Conservation (phyloP, 2,113 vertebrate species). For the Rhagologus leucostigma region DNA sequence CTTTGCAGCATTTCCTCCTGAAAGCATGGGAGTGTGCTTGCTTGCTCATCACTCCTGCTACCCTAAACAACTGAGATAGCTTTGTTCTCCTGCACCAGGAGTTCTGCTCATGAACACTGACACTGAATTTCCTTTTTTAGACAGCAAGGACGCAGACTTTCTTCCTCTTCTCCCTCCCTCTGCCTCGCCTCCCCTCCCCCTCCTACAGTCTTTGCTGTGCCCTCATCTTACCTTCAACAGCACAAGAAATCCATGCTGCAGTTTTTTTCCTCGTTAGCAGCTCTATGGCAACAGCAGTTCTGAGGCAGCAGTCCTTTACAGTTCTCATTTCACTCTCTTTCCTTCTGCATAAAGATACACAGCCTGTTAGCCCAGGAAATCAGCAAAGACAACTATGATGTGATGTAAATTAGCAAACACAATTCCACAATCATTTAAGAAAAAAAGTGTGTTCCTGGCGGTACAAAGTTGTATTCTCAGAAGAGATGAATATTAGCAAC, state of each 20-base stretch:
- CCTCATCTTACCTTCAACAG: slow-evolving; percentile 56
- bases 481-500: not conserved
- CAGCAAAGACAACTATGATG: not conserved
- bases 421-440: not conserved
- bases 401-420: not conserved
- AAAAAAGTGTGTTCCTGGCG: not conserved
- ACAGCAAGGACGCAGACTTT: slow-evolving; percentile 47
- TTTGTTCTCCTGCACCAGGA: slow-evolving; percentile 54
- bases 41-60: slow-evolving; percentile 44
- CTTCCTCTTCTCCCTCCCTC: slow-evolving; percentile 42
- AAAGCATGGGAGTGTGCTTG: not conserved
- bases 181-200: slow-evolving; percentile 40
- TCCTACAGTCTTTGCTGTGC: slow-evolving; percentile 29
- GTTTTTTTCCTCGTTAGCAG: slow-evolving; percentile 21
- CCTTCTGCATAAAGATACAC: not conserved
- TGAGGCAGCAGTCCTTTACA: slow-evolving; percentile 5
- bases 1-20: slow-evolving; percentile 15
- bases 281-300: slow-evolving; percentile 54
- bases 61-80: slow-evolving; percentile 38
- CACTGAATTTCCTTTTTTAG: slow-evolving; percentile 62
- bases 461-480: not conserved
- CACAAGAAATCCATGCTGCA: slow-evolving; percentile 52
- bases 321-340: not conserved
- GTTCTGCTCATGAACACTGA: slow-evolving; percentile 27
- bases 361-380: not conserved